Percentiles rank a stretch among this genome's conserved stretches.
Conservation (phyloP, 2,113 vertebrate genomes). For the Psettodes erumei region DNA sequence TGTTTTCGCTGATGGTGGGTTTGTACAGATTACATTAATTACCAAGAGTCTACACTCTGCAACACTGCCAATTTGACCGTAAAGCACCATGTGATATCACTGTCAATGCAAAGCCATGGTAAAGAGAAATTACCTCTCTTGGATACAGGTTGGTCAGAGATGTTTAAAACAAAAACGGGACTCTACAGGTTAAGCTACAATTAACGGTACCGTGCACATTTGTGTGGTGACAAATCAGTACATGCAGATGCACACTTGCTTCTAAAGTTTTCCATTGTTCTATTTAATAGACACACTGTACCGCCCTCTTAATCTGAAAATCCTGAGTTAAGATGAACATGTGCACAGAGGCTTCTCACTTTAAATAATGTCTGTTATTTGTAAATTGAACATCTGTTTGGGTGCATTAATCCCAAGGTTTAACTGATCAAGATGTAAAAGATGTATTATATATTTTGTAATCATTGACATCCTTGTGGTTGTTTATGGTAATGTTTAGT, state of each 20-base stretch:
- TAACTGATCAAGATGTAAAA: slow-evolving; percentile 25
- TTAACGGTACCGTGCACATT: slow-evolving; percentile 37
- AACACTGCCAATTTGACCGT: slow-evolving; percentile 70
- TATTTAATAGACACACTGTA: slow-evolving; percentile 10
- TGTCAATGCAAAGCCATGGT: slow-evolving; percentile 1
- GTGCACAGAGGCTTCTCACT: slow-evolving; percentile 47
- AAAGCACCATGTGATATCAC: slow-evolving; percentile 49
- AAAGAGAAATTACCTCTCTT: slow-evolving; percentile 18
- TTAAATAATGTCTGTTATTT: slow-evolving; percentile 56
- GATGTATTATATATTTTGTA: slow-evolving; percentile 73
- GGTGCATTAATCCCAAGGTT: slow-evolving; percentile 35
- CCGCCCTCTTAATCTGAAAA: slow-evolving; percentile 15
- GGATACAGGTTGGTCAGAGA: slow-evolving; percentile 10
- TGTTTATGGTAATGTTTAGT: slow-evolving; percentile 63
- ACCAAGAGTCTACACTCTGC: slow-evolving; percentile 25
- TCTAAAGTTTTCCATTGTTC: slow-evolving; percentile 36
- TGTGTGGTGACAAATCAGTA: slow-evolving; percentile 35
- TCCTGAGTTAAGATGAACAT: slow-evolving; percentile 21
- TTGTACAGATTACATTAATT: slow-evolving; percentile 35
- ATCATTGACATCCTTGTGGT: slow-evolving; percentile 57
- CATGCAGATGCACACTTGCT: slow-evolving; percentile 17
- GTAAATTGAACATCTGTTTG: slow-evolving; percentile 41
- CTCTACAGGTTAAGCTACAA: slow-evolving; percentile 19
- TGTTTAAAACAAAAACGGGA: slow-evolving; percentile 12
- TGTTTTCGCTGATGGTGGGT: slow-evolving; percentile 30